Conservation (phyloP, 2,797 vertebrate genomes). For the Molossus molossus region DNA sequence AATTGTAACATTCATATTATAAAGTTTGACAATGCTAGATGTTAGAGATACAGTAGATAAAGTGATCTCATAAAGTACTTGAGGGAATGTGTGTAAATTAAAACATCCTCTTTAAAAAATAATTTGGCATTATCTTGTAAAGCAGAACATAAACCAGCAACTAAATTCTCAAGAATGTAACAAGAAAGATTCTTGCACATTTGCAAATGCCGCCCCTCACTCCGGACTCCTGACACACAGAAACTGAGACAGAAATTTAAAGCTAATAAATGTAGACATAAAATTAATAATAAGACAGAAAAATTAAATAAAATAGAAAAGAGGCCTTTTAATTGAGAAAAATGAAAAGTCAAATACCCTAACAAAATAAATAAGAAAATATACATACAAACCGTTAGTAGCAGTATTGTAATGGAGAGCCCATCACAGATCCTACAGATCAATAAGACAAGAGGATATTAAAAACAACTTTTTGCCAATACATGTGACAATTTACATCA, state of each 20-base stretch:
- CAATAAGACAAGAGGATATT: not conserved
- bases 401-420: not conserved
- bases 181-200: not conserved
- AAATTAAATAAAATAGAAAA: conserved; percentile 4
- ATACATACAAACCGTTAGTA: not conserved
- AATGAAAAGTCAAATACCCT: not conserved
- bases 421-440: not conserved
- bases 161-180: not conserved
- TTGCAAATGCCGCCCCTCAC: not conserved
- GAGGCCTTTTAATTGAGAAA: not conserved
- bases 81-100: not conserved
- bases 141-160: not conserved
- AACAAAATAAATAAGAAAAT: not conserved
- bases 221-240: not conserved
- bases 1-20: not conserved
- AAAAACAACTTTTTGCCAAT: not conserved
- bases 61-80: not conserved
- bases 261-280: not conserved
- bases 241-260: not conserved
- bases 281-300: not conserved
- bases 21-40: not conserved
- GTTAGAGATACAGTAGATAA: not conserved
- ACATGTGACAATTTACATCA: not conserved
- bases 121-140: not conserved
- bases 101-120: not conserved